Percentiles rank a stretch among this genome's conserved stretches.
Evolutionary conservation across 2,888 invertebrate genomes (phyloP).

Genomic region (Acanthosepion lycidas): DNA sequence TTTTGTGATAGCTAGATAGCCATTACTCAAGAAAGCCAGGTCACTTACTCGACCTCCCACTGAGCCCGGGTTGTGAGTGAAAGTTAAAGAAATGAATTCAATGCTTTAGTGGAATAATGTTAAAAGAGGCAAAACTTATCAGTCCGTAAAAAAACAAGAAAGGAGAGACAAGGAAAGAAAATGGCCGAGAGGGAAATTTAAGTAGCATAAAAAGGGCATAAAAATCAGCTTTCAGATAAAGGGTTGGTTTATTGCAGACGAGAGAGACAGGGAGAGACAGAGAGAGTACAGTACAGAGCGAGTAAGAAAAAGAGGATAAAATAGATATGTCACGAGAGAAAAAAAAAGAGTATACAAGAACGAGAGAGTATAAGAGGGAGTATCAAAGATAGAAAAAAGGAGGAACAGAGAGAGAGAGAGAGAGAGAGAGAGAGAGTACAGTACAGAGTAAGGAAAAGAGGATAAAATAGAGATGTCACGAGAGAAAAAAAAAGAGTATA

Average conservation of each 20-base stretch:
- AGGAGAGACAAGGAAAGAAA: neutral
- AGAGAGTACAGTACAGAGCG: no score
- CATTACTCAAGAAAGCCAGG: constrained; percentile 8
- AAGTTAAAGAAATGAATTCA: neutral
- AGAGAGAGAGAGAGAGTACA: no score
- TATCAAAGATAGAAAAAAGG: no score
- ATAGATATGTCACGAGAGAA: no score
- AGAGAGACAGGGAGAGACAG: neutral
- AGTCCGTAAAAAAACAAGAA: neutral
- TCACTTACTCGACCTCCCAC: constrained; percentile 13
- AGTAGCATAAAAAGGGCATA: neutral
- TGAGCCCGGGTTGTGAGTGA: neutral
- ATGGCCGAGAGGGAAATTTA: neutral
- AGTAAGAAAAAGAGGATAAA: no score
- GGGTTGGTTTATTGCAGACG: neutral
- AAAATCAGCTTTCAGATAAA: constrained; percentile 1
- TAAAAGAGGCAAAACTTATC: neutral
- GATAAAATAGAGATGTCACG: accelerated
- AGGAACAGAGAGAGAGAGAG: neutral
- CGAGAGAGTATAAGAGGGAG: no score
- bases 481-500: neutral
- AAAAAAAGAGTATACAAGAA: neutral
- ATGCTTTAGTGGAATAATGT: neutral
- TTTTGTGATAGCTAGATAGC: neutral
- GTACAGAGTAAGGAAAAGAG: no score